Conservation (phyloP, 2,888 invertebrate species). For the Meteorus cinctellus region DNA sequence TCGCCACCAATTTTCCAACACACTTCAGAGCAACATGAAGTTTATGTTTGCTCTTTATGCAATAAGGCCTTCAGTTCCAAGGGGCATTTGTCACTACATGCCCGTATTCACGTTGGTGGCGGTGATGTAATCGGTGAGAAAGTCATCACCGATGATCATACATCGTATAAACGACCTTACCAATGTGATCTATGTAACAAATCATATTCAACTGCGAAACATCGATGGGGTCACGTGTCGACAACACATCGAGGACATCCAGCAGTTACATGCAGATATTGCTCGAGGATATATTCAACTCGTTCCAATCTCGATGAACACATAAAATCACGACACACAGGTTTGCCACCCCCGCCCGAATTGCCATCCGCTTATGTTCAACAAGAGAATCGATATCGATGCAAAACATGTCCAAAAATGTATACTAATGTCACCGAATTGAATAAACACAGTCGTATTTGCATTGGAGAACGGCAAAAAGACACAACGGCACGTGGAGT, state of each 20-base stretch:
- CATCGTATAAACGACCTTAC: slow-evolving; percentile 72
- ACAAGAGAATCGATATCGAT: slow-evolving; percentile 63
- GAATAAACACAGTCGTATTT: slow-evolving; percentile 67
- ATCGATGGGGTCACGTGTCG: slow-evolving; percentile 74
- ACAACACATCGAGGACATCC: slow-evolving; percentile 73
- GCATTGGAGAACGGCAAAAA: slow-evolving; percentile 58
- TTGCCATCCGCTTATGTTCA: slow-evolving; percentile 54
- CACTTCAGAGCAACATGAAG: slow-evolving; percentile 69
- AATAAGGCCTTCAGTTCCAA: slow-evolving; percentile 73
- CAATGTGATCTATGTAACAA: slow-evolving; percentile 74
- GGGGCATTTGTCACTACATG: slow-evolving; percentile 72
- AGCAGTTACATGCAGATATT: slow-evolving; percentile 72
- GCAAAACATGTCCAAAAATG: slow-evolving; percentile 68
- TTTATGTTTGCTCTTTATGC: slow-evolving; percentile 71
- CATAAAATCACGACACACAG: slow-evolving; percentile 71
- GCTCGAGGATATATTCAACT: slow-evolving; percentile 73
- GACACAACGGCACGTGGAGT: slow-evolving; percentile 49
- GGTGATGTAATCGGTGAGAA: slow-evolving; percentile 71
- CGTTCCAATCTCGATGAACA: slow-evolving; percentile 73
- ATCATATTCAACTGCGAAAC: slow-evolving; percentile 73
- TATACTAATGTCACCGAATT: slow-evolving; percentile 67
- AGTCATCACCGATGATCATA: slow-evolving; percentile 72
- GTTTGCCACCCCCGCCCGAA: slow-evolving; percentile 64
- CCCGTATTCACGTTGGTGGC: slow-evolving; percentile 71
- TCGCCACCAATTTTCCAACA: slow-evolving; percentile 55